phyloP scores from a whole-genome alignment of 2,797 vertebrate species.

The Eospalax fontanierii region DNA sequence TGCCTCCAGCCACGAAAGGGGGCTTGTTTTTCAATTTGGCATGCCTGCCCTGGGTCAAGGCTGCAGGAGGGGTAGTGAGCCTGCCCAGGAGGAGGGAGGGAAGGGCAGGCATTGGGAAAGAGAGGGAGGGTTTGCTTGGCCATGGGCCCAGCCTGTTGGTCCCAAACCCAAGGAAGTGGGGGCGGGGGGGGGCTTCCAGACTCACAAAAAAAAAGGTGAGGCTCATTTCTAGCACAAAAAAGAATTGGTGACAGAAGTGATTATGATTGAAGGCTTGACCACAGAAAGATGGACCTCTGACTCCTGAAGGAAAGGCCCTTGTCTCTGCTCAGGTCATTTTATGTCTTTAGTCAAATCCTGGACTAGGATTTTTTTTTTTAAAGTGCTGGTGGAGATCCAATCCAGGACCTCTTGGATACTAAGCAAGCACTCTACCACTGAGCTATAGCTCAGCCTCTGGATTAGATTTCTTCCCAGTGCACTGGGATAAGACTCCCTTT shows the following conservation, averaged over 20 bases:
- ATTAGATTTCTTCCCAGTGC: not conserved
- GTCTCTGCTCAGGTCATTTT: not conserved
- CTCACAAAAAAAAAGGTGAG: not conserved
- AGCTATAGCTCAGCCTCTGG: not conserved
- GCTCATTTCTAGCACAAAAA: conserved; percentile 72
- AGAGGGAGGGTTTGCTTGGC: conserved; percentile 64
- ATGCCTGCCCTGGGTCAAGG: conserved; percentile 64
- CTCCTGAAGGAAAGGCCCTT: not conserved
- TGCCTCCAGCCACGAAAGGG: not conserved
- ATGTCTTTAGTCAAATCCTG: not conserved
- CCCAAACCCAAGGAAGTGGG: conserved; percentile 61
- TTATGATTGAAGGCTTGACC: not conserved
- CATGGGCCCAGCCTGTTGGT: conserved; percentile 68
- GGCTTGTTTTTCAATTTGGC: conserved; percentile 49
- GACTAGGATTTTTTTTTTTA: not conserved
- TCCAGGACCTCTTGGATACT: not conserved
- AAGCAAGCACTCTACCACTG: not conserved
- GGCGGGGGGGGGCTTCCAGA: not conserved
- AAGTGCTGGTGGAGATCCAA: not conserved
- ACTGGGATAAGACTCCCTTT: not conserved
- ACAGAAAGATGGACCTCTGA: conserved; percentile 4
- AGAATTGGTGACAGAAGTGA: conserved; percentile 41
- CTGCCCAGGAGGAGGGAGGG: not conserved
- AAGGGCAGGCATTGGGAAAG: not conserved
- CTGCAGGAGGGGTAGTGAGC: conserved; percentile 7